These are phyloP conservation scores for Trematocara marginatum DNA, from an alignment of 2,113 vertebrate genomes.

Conservation along the genomic window DNA sequence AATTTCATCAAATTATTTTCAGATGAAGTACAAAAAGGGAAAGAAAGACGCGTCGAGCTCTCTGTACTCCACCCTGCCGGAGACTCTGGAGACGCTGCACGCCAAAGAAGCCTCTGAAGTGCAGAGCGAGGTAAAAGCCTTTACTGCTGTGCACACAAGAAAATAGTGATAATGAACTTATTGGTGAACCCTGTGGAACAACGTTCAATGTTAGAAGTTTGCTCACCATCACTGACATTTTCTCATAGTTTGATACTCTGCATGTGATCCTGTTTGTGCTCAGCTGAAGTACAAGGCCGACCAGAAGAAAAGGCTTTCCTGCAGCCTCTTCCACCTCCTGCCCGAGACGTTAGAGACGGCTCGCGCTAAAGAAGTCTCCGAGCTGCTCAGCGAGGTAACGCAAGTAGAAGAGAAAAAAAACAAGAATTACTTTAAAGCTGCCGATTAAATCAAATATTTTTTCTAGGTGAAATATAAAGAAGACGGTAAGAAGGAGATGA, in stretches of 20 bases:
- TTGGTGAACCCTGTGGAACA: background rate
- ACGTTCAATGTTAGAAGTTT: rapidly evolving
- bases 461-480: conserved; percentile 48
- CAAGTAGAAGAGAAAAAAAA: rapidly evolving
- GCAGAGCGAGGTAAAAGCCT: conserved; percentile 28
- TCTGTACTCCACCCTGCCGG: conserved; percentile 20
- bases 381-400: conserved; percentile 52
- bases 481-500: conserved; percentile 74
- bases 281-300: conserved; percentile 83
- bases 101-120: conserved; percentile 33
- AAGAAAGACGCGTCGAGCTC: background rate
- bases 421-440: background rate
- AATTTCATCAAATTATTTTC: rapidly evolving
- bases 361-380: conserved; percentile 75
- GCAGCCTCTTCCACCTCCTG: conserved; percentile 81
- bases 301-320: conserved; percentile 72
- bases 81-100: conserved; percentile 43
- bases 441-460: rapidly evolving
- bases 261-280: background rate
- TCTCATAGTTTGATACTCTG: background rate
- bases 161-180: background rate
- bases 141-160: background rate
- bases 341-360: conserved; percentile 83
- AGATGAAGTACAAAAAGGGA: conserved; percentile 78
- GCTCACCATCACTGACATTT: background rate